Percentiles rank a stretch among this genome's conserved stretches.
Conservation (phyloP, 2,797 vertebrate genomes). For the Cynopterus sphinx region DNA sequence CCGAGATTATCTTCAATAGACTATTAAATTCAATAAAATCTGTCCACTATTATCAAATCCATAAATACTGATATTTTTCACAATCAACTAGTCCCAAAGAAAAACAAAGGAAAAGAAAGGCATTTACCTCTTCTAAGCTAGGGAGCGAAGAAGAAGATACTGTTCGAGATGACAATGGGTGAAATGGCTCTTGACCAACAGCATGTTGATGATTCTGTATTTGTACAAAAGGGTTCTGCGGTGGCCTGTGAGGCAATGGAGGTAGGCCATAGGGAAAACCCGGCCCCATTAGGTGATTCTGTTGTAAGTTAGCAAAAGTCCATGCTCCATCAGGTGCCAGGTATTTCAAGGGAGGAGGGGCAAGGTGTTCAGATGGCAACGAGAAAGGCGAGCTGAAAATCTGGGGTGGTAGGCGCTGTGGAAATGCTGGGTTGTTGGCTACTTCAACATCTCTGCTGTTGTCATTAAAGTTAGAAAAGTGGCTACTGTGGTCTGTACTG, state of each 20-base stretch:
- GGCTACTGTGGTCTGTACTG: constrained; percentile 87
- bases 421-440: constrained; percentile 90
- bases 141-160: constrained; percentile 95
- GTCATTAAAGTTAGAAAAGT: constrained; percentile 90
- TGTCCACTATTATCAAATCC: not conserved
- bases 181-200: constrained; percentile 92
- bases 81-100: not conserved
- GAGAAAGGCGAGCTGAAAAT: constrained; percentile 88
- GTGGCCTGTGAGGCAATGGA: constrained; percentile 93
- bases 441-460: constrained; percentile 89
- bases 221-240: constrained; percentile 95
- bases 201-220: constrained; percentile 94
- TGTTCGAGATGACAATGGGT: constrained; percentile 92
- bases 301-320: constrained; percentile 92
- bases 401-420: constrained; percentile 89
- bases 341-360: constrained; percentile 94
- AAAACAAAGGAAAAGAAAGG: not conserved
- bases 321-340: constrained; percentile 96
- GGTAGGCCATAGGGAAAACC: constrained; percentile 93
- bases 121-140: constrained; percentile 96
- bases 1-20: constrained; percentile 10
- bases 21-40: not conserved
- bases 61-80: not conserved
- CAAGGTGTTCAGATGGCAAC: constrained; percentile 90
- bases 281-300: constrained; percentile 93